phyloP scores from a whole-genome alignment of 2,797 vertebrate genomes.

The Neoniphon sammara region DNA sequence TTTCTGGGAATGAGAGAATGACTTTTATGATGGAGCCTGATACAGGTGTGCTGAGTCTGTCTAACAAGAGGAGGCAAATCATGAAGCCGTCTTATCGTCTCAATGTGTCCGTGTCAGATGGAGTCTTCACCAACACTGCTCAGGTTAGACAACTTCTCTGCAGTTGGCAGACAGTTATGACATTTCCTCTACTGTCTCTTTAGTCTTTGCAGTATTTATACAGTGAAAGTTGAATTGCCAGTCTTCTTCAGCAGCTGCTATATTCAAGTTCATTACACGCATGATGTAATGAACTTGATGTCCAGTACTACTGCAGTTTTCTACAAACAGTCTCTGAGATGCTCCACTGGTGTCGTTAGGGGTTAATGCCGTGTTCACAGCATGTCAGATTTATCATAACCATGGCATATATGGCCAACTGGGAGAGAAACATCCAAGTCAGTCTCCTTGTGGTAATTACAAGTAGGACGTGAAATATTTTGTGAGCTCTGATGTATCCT shows the following conservation, averaged over 20 bases:
- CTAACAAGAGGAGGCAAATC: conserved; percentile 86
- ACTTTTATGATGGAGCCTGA: conserved; percentile 89
- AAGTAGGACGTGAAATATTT: conserved; percentile 31
- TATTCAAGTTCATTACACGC: conserved; percentile 48
- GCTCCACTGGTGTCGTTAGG: conserved; percentile 35
- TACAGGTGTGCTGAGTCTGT: conserved; percentile 90
- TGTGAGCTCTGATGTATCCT: not conserved
- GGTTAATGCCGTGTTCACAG: conserved; percentile 63
- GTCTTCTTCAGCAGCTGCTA: conserved; percentile 19
- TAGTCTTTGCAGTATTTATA: conserved; percentile 27
- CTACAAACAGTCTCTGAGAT: conserved; percentile 11
- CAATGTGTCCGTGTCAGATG: conserved; percentile 95
- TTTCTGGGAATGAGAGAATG: conserved; percentile 94
- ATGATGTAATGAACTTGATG: conserved; percentile 37
- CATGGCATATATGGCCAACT: conserved; percentile 50
- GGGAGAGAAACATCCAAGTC: conserved; percentile 57
- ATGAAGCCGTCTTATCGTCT: conserved; percentile 88
- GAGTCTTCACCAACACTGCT: conserved; percentile 94
- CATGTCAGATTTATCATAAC: conserved; percentile 55
- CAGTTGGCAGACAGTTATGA: conserved; percentile 39
- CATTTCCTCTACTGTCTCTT: conserved; percentile 45
- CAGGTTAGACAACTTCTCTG: conserved; percentile 72
- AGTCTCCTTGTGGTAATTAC: conserved; percentile 59
- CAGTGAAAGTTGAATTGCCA: not conserved
- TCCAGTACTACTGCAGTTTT: conserved; percentile 27